A percentile compares a stretch with the other conserved stretches of the same genome.
Evolutionary conservation across 2,797 vertebrate species (phyloP).

Genomic region (Acanthurus tractus): DNA sequence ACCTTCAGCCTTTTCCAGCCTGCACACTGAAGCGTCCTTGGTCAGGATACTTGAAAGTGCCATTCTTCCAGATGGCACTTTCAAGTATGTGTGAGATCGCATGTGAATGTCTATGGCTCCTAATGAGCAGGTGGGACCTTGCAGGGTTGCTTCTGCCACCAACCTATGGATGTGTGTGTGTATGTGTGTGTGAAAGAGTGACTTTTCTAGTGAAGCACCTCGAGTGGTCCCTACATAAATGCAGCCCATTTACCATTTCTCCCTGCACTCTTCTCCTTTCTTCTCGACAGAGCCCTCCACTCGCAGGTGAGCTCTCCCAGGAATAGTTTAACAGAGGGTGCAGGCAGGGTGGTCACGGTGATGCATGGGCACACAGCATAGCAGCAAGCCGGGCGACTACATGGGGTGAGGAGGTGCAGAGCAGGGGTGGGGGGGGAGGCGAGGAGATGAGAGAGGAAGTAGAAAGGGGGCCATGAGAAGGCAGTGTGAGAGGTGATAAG

Average conservation of each 20-base stretch:
- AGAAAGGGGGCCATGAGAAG: slow-evolving; percentile 37
- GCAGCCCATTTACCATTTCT: slow-evolving; percentile 45
- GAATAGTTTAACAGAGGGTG: slow-evolving; percentile 56
- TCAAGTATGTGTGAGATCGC: no score
- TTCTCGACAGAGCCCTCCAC: slow-evolving; percentile 37
- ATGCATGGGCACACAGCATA: slow-evolving; percentile 61
- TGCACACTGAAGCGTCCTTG: no score
- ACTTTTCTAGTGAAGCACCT: no score
- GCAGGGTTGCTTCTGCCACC: no score
- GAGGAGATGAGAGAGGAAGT: slow-evolving; percentile 32
- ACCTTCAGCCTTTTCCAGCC: no score
- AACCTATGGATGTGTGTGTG: no score
- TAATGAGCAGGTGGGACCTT: no score
- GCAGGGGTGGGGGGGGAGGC: background rate
- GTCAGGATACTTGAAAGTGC: no score
- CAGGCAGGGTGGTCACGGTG: slow-evolving; percentile 64
- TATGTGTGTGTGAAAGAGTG: no score
- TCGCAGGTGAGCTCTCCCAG: slow-evolving; percentile 65
- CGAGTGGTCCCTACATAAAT: no score
- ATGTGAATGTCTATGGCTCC: no score
- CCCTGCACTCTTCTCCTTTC: slow-evolving; percentile 21
- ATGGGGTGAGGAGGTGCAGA: slow-evolving; percentile 4
- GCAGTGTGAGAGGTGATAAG: slow-evolving; percentile 32
- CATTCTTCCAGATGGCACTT: no score
- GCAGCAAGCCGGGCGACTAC: slow-evolving; percentile 31